phyloP scores from a whole-genome alignment of 2,797 vertebrate genomes.

The Mormyrus hasselquistii region DNA sequence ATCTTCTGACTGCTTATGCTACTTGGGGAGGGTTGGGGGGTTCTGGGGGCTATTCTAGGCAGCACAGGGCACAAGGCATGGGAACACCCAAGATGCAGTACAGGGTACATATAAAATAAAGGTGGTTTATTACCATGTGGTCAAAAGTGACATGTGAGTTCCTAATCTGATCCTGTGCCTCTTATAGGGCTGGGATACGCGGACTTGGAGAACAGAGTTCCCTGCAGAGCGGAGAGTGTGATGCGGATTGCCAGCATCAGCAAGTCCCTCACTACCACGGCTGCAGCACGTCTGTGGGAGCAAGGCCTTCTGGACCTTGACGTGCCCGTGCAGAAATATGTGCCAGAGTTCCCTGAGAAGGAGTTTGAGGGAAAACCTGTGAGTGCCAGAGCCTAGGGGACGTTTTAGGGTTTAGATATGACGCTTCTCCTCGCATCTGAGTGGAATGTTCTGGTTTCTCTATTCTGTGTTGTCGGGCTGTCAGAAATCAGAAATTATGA shows the following conservation, averaged over 20 bases:
- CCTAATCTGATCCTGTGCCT: neutral
- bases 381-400: conserved; percentile 34
- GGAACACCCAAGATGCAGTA: neutral
- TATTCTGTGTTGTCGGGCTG: neutral
- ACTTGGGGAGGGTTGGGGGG: neutral
- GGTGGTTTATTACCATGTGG: neutral
- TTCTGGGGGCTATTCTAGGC: neutral
- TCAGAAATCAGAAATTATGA: neutral
- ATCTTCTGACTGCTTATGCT: neutral
- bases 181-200: conserved; percentile 81
- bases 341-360: conserved; percentile 92
- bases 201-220: conserved; percentile 87
- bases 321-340: conserved; percentile 83
- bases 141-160: neutral
- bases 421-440: neutral
- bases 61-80: neutral
- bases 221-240: conserved; percentile 75
- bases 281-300: conserved; percentile 83
- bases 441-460: neutral
- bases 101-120: neutral
- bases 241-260: conserved; percentile 97
- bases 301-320: conserved; percentile 87
- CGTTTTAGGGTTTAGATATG: neutral
- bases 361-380: conserved; percentile 84
- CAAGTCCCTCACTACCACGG: conserved; percentile 86